Evolutionary conservation across 2,113 vertebrate species (phyloP).

Genomic region (Oryctolagus cuniculus): DNA sequence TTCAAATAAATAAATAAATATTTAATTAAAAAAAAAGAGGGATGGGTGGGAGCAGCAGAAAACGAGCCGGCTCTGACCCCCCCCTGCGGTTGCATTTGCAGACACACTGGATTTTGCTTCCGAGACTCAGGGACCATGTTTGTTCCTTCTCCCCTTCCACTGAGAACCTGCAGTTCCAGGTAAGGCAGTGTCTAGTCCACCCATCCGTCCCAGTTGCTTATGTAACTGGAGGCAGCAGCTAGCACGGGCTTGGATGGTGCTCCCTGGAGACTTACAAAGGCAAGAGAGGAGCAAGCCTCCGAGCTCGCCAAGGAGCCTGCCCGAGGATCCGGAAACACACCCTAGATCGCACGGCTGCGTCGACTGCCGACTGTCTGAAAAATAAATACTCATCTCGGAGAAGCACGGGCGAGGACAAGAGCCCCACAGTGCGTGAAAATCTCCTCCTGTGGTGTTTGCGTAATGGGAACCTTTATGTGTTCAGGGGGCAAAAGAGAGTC

Average conservation of each 20-base stretch:
- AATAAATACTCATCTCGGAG: constrained; percentile 70
- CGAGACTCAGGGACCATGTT: background rate
- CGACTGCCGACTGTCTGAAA: constrained; percentile 54
- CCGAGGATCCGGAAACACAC: background rate
- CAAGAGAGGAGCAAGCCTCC: background rate
- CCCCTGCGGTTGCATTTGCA: background rate
- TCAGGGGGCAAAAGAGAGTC: constrained; percentile 67
- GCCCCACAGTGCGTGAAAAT: constrained; percentile 58
- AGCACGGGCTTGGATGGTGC: background rate
- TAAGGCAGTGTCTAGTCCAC: background rate
- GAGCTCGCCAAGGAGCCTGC: background rate
- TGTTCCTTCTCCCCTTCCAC: background rate
- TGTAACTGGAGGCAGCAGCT: background rate
- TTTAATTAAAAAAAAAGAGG: background rate
- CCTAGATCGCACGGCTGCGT: background rate
- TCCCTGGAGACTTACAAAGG: background rate
- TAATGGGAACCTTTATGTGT: constrained; percentile 66
- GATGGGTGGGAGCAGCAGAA: background rate
- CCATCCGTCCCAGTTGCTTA: background rate
- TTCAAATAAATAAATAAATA: too few species aligned
- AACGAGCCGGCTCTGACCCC: background rate
- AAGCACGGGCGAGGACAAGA: constrained; percentile 39
- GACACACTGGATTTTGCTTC: background rate
- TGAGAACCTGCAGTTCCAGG: background rate
- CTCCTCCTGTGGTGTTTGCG: constrained; percentile 70